Evolutionary conservation across 2,113 vertebrate genomes (phyloP), one percentile per base, ranked within the genome.

Genomic region (Toxostoma redivivum): DNA sequence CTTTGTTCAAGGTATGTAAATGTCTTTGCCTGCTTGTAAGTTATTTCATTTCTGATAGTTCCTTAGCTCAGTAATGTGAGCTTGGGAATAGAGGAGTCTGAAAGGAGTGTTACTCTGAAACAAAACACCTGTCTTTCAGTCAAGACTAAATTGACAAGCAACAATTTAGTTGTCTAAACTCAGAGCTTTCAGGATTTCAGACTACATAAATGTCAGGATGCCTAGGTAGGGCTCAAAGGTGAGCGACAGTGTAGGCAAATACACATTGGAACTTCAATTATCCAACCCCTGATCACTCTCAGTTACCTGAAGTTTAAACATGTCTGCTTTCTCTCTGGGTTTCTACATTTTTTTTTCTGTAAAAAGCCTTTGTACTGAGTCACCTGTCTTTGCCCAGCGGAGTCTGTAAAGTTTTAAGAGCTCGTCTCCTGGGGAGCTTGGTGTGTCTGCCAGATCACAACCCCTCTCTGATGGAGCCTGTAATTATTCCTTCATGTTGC

Each of bases 151-250:
- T 95, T 98, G 98, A 98, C 98, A 98, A 97, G 98, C 95, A 97
- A 97, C 98, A 98, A 98, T 98, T 98, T 98, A 98, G 98, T 98
- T 98, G 98, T 98, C 98, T 97, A 98, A 98, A 98, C 96, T 96
- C 96, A 95, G 96, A 97, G 97, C 97, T 98, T 98, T 98, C 98
- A 97, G 94, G 94, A 97, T 98, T 98, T 97, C 95, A 96, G 97
- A 95, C 96, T 97, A 85, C 97, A 97, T 98, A 97, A 96, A 98
- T 98, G 98, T 98, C 98, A 98, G 96, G 97, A 97, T 97, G 96
- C 96, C 96, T 94, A 96, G 97, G 97, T 97, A 97, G 94, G 94
- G 98, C 98, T 98, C 97, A 98, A 97, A 98, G 97, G 97, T 98
- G 97, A 97, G 95, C 86, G 71, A 79, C 97, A 95, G 90, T 96